phyloP scores from a whole-genome alignment of 2,888 invertebrate species.

The Cantharis rufa region DNA sequence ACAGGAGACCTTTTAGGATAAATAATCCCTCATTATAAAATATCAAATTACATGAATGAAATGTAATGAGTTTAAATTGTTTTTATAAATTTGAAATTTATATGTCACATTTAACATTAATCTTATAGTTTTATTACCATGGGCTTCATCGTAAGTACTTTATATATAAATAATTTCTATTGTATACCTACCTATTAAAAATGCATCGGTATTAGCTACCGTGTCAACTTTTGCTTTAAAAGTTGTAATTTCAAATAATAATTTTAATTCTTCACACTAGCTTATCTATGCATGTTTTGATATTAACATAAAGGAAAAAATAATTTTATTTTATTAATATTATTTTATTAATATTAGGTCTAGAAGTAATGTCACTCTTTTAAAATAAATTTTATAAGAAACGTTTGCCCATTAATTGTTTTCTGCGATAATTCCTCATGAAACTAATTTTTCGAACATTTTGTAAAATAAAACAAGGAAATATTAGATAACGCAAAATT shows the following conservation, averaged over 20 bases:
- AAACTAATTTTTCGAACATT: no score
- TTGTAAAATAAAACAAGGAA: no score
- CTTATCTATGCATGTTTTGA: not conserved
- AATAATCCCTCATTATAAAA: no score
- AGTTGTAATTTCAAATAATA: not conserved
- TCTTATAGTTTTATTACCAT: not conserved
- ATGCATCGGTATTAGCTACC: not conserved
- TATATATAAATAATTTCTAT: not conserved
- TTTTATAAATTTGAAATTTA: not conserved
- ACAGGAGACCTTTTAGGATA: no score
- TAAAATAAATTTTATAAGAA: no score
- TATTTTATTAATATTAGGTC: no score
- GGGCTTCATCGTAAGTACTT: not conserved
- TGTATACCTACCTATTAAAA: no score
- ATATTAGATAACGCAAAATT: no score
- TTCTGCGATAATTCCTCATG: no score
- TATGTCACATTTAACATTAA: not conserved
- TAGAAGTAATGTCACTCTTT: no score
- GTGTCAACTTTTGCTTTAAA: not conserved
- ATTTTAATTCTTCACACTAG: not conserved
- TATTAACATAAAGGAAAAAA: not conserved
- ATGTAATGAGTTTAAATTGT: not conserved
- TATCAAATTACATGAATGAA: no score
- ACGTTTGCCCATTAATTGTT: no score
- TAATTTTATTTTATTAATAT: not conserved